Evolutionary conservation across 2,113 vertebrate genomes (phyloP).

Genomic region (Vimba vimba): DNA sequence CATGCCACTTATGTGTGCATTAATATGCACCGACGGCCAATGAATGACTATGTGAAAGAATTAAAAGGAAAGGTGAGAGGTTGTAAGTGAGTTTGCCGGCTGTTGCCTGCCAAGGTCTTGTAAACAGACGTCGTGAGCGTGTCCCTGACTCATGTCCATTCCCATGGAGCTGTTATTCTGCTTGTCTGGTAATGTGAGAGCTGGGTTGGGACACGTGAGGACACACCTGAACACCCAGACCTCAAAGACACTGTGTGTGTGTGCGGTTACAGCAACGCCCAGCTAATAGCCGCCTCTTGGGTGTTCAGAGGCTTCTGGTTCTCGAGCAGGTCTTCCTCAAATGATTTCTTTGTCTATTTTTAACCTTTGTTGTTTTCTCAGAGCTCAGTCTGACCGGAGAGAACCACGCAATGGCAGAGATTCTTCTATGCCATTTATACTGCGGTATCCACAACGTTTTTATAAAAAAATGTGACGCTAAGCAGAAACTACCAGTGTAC

Average conservation of each 20-base stretch:
- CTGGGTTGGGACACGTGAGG: constrained; percentile 62
- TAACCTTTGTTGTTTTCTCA: neutral
- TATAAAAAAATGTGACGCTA: neutral
- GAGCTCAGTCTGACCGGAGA: neutral
- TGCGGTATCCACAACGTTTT: too few species aligned
- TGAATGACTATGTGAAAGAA: neutral
- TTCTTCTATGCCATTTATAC: neutral
- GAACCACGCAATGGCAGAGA: neutral
- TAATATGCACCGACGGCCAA: neutral
- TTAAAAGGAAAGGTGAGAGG: neutral
- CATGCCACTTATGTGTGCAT: neutral
- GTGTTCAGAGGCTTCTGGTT: constrained; percentile 15
- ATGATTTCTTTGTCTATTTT: neutral
- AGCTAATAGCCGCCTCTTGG: constrained; percentile 32
- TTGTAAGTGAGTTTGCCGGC: constrained; percentile 4
- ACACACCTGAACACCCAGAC: constrained; percentile 65
- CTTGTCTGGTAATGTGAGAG: constrained; percentile 40
- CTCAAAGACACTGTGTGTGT: neutral
- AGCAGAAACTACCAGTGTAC: neutral
- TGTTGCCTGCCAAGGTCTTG: constrained; percentile 45
- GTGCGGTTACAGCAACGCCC: neutral
- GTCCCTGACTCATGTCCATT: constrained; percentile 25
- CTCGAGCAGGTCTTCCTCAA: neutral
- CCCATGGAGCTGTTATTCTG: constrained; percentile 58
- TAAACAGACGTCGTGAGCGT: constrained; percentile 54